Percentiles rank a stretch among this genome's conserved stretches.
Evolutionary conservation across 2,113 vertebrate genomes (phyloP).

Genomic region (Gorsachius goisagi): DNA sequence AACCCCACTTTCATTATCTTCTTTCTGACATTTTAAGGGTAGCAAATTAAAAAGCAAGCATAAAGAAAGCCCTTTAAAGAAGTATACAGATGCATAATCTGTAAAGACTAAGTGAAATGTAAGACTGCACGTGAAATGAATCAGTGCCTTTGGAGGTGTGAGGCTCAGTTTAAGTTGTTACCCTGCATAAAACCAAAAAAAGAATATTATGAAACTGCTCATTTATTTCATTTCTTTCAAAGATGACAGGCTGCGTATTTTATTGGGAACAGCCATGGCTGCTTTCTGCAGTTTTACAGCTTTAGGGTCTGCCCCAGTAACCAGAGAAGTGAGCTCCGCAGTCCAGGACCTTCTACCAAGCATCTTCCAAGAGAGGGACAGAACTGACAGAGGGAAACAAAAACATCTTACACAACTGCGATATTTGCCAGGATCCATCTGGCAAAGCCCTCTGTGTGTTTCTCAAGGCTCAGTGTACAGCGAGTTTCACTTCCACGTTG

Average conservation of each 20-base stretch:
- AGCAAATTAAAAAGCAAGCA: neutral
- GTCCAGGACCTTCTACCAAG: neutral
- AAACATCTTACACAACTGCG: neutral
- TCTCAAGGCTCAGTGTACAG: neutral
- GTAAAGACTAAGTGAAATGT: neutral
- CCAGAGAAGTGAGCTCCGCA: neutral
- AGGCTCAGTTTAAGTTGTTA: constrained; percentile 11
- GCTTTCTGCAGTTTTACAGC: neutral
- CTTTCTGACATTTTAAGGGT: constrained; percentile 41
- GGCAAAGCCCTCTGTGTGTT: neutral
- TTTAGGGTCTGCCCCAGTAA: neutral
- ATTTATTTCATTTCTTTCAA: constrained; percentile 39
- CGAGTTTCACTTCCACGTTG: neutral
- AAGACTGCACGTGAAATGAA: constrained; percentile 46
- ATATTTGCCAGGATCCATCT: neutral
- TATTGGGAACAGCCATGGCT: neutral
- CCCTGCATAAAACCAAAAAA: constrained; percentile 42
- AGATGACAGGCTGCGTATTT: constrained; percentile 20
- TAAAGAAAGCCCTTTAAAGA: neutral
- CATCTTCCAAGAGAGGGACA: neutral
- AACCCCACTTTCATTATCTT: constrained; percentile 27
- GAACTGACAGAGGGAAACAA: neutral
- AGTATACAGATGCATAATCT: constrained; percentile 6
- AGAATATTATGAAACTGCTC: constrained; percentile 48
- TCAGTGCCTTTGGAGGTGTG: constrained; percentile 51